Base-by-base conservation (phyloP, 2,113 vertebrate species). In the Thomomys bottae region DNA sequence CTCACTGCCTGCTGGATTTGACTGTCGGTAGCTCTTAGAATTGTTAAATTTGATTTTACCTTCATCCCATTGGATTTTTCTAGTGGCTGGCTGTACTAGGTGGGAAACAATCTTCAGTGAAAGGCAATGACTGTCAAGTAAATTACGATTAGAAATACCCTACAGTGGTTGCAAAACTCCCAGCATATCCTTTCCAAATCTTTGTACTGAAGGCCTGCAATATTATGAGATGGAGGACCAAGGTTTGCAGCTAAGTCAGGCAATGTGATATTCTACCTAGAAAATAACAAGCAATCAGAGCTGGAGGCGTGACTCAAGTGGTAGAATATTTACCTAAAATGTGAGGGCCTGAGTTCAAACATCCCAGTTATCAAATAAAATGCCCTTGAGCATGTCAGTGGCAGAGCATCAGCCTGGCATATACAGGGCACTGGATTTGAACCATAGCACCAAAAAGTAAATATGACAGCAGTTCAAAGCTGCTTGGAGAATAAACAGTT, bases 401-500 rank as follows among this genome's bases (percentile, higher is more conserved):
- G 61, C 63, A 70, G 75, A 79, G 20, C 34, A 42, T 49, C 79
- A 59, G 30, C 36, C 30, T 34, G 8, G 49, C 32, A 32, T 64
- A 28, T 2, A 2, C 21, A 59, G 49, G 26, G 49, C 18, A 38
- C 6, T 63, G 30, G 23, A 5, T 63, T 71, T n/a, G 54, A 34
- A 64, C n/a, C 26, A 15, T 9, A 72, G 24, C 21, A 40, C 66
- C 14, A 40, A 79, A 32, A 64, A 80, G 38, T 59, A 38, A 64
- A 73, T 45, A 84, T 40, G n/a, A 15, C 15, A 75, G 49, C 40
- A 71, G 30, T 11, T 88, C 42, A 63, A 34, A 8, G 54, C 36
- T 68, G 4, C 10, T n/a, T n/a, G 84, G 24, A 90, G 81, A 91
- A 61, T 85, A 67, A 71, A n/a, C 28, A 68, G 14, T 49, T 89